Evolutionary conservation across 2,113 vertebrate genomes (phyloP), one percentile per base, ranked within the genome.

Genomic region (Mobula birostris): DNA sequence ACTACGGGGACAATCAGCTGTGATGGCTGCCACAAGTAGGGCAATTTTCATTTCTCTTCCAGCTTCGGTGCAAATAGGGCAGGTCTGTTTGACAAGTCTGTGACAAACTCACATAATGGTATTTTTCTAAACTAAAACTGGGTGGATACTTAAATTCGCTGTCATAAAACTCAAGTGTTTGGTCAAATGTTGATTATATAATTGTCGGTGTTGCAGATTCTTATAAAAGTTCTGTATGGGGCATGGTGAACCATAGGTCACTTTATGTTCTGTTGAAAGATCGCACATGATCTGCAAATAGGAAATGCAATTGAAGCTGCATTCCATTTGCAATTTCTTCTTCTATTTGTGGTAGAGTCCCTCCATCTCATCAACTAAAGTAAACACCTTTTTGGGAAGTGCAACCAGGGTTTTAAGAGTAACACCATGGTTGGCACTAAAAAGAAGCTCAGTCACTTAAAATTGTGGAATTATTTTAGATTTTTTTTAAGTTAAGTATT

Each of bases 21-120:
- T 58, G 98, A 98, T 95, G 98, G 98, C 96, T 99, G 99, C 96
- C 96, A 98, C 95, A 99, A 99, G 98, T 99, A 98, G 95, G 98
- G 66, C 58, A 14, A 82, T 94, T 82, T 36, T 70, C 68, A 74
- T 29, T 74, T 93, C 36, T 93, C 11, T 48, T 48, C 32, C 36
- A 24, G 90, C 11, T 19, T 93, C 58, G 7, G 66, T 21, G 12
- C 70, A 56, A 74, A 9, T 2, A 66, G 5, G 15, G 15, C 2
- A n/a, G 58, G 29, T 66, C 61, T 19, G 58, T 58, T 87, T 11
- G 5, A 56, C 29, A 61, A 66, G 40, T 32, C 85, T 32, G 0
- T 12, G 63, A 66, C 29, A 88, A 88, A 4, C 29, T 19, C 61
- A 29, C 29, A 12, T 32, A 88, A 88, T 88, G 61, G 66, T 32